A percentile compares a stretch with the other conserved stretches of the same genome.
Evolutionary conservation across 2,113 vertebrate genomes (phyloP).

Genomic region (Galbula dea): DNA sequence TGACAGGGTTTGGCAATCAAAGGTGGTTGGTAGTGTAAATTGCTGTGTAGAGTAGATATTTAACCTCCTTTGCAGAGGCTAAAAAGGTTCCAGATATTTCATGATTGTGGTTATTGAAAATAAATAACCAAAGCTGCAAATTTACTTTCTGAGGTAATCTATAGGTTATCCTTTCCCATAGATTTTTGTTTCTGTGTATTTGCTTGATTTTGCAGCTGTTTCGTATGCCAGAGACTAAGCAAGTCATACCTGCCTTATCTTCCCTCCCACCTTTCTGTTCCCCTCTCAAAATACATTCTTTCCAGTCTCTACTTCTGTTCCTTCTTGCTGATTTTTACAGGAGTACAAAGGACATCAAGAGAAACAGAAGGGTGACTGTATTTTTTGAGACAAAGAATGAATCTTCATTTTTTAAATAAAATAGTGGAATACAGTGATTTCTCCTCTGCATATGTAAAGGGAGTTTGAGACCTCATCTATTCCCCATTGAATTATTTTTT

Average conservation of each 20-base stretch:
- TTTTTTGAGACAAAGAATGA: not conserved
- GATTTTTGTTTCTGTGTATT: not conserved
- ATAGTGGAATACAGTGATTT: not conserved
- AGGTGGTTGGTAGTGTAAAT: not conserved
- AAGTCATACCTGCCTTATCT: not conserved
- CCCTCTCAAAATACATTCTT: not conserved
- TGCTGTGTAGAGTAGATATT: not conserved
- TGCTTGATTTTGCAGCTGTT: not conserved
- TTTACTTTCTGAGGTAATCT: not conserved
- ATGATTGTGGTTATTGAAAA: not conserved
- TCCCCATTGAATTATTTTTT: not conserved
- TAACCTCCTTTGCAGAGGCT: not conserved
- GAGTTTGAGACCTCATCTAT: not conserved
- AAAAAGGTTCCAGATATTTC: not conserved
- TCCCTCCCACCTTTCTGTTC: not conserved
- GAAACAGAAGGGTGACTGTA: not conserved
- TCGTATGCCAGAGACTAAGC: not conserved
- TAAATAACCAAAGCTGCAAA: not conserved
- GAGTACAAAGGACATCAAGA: not conserved
- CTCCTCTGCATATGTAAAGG: not conserved
- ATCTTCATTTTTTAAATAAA: not conserved
- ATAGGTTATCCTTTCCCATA: not conserved
- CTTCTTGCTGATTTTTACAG: not conserved
- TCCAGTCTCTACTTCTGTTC: not conserved
- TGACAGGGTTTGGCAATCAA: not conserved